phyloP scores from a whole-genome alignment of 2,113 vertebrate species.

The Puffinus mauretanicus region DNA sequence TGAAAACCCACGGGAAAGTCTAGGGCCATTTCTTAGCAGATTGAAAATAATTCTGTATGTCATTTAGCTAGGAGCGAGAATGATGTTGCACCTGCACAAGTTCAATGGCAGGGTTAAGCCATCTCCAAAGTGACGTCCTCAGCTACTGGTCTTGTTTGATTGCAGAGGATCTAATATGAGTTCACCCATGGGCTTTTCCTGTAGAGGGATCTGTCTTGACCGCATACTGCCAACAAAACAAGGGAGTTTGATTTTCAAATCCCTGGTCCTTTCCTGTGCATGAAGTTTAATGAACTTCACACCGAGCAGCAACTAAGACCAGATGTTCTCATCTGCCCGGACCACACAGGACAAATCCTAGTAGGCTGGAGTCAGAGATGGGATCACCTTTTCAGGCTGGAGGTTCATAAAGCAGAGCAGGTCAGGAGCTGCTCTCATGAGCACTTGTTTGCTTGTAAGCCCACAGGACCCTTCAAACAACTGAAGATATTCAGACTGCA shows the following conservation, averaged over 20 bases:
- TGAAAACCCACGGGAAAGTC: neutral
- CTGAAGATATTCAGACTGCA: neutral
- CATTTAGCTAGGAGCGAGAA: neutral
- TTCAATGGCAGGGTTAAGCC: neutral
- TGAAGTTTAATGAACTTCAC: neutral
- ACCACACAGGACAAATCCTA: neutral
- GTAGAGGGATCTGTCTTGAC: neutral
- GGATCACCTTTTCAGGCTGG: neutral
- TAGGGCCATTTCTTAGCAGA: neutral
- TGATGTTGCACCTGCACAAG: neutral
- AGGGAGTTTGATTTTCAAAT: neutral
- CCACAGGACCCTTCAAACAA: neutral
- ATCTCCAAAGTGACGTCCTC: neutral
- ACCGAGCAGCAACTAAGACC: neutral
- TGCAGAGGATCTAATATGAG: neutral
- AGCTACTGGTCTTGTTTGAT: neutral
- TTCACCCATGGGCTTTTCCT: neutral
- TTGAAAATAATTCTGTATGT: neutral
- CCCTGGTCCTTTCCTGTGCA: neutral
- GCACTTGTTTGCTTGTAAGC: neutral
- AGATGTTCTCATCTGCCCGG: neutral
- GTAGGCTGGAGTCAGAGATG: neutral
- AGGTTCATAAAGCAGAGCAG: neutral
- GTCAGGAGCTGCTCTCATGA: neutral
- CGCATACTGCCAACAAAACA: neutral